phyloP scores from a whole-genome alignment of 2,113 vertebrate genomes.

The Petromus typicus region DNA sequence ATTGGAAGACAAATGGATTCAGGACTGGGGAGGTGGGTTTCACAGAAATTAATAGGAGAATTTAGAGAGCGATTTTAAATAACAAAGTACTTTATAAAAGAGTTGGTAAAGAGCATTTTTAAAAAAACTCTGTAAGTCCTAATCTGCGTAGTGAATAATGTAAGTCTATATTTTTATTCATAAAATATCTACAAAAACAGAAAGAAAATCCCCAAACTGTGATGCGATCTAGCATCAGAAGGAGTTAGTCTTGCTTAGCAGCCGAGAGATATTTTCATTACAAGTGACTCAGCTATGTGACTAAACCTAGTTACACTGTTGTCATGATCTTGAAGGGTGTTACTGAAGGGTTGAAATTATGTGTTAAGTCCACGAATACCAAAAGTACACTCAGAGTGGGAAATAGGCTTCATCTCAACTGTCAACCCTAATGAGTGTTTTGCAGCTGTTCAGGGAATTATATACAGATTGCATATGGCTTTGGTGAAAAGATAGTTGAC shows the following conservation, averaged over 20 bases:
- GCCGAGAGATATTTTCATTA: constrained; percentile 7
- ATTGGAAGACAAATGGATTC: neutral
- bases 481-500: neutral
- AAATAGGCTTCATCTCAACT: neutral
- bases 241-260: neutral
- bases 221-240: neutral
- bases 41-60: neutral
- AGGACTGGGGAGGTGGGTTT: neutral
- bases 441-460: neutral
- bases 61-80: neutral
- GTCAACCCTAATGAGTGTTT: constrained; percentile 17
- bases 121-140: constrained; percentile 15
- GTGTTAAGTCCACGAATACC: neutral
- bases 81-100: neutral
- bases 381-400: neutral
- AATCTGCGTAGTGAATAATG: neutral
- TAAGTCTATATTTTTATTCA: neutral
- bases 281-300: constrained; percentile 2
- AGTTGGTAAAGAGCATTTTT: neutral
- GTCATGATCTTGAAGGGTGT: neutral
- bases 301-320: neutral
- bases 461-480: neutral
- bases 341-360: constrained; percentile 37
- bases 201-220: neutral
- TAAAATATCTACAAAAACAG: neutral